Evolutionary conservation across 2,888 invertebrate species (phyloP).

Genomic region (Geophilus truncorum): DNA sequence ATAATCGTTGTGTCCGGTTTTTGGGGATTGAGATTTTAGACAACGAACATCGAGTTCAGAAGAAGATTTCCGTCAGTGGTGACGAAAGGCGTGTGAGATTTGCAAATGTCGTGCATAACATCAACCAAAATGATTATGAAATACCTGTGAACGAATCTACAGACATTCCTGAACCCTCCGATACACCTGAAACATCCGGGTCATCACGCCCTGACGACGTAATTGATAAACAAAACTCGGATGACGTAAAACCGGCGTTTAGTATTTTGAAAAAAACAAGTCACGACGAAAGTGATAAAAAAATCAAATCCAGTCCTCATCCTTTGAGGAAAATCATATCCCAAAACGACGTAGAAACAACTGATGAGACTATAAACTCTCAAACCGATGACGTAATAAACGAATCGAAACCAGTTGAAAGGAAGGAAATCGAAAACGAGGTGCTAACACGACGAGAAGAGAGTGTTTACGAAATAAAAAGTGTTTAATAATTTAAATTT

Average conservation of each 20-base stretch:
- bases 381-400: too few species aligned
- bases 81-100: conserved; percentile 29
- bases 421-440: not conserved
- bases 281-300: conserved; percentile 25
- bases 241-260: not conserved
- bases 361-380: not conserved
- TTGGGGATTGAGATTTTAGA: conserved; percentile 31
- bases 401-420: not conserved
- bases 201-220: not conserved
- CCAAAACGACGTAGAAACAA: not conserved
- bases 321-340: conserved; percentile 2
- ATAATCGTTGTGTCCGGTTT: conserved; percentile 4
- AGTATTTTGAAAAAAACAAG: conserved; percentile 29
- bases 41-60: not conserved
- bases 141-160: too few species aligned
- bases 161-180: too few species aligned
- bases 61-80: not conserved
- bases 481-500: not conserved
- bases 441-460: not conserved
- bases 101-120: conserved; percentile 11
- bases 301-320: conserved; percentile 17
- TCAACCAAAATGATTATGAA: not conserved
- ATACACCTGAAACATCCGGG: not conserved
- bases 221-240: not conserved
- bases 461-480: not conserved